Conservation (phyloP, 2,797 vertebrate species). For the Pipistrellus nathusii region DNA sequence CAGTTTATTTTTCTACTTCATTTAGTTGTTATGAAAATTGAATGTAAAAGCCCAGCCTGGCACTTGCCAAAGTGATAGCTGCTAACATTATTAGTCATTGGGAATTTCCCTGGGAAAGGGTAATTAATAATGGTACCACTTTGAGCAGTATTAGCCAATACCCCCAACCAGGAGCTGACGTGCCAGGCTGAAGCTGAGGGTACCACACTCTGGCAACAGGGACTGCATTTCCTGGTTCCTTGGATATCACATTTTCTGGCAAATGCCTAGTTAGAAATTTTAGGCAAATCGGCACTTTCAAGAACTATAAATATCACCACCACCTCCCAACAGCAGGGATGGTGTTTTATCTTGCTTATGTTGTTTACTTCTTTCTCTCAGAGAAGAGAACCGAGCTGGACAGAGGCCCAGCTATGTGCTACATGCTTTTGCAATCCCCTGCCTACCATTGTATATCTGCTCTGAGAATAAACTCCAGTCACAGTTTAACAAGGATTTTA, state of each 20-base stretch:
- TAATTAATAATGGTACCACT: neutral
- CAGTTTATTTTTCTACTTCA: neutral
- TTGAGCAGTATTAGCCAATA: neutral
- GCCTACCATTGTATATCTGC: slow-evolving; percentile 58
- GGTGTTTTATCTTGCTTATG: slow-evolving; percentile 68
- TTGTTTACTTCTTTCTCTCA: slow-evolving; percentile 72
- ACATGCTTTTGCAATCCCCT: slow-evolving; percentile 30
- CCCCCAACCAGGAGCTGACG: neutral
- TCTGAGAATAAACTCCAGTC: slow-evolving; percentile 73
- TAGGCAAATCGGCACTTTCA: slow-evolving; percentile 62
- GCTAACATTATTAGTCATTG: slow-evolving; percentile 13
- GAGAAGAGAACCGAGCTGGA: slow-evolving; percentile 72
- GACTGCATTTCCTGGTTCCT: neutral
- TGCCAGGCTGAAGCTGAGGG: neutral
- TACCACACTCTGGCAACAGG: neutral
- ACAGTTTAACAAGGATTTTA: slow-evolving; percentile 49
- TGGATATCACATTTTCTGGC: slow-evolving; percentile 26
- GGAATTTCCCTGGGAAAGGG: neutral
- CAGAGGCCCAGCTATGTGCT: slow-evolving; percentile 72
- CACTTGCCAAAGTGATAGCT: slow-evolving; percentile 15
- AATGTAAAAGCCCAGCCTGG: slow-evolving; percentile 6
- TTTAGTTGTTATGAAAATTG: slow-evolving; percentile 18
- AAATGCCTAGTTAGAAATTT: slow-evolving; percentile 69
- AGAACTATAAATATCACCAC: slow-evolving; percentile 71
- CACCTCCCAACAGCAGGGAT: slow-evolving; percentile 37